Base-by-base conservation (phyloP, 1,140 invertebrate genomes). In the Aradophagus sp. region DNA sequence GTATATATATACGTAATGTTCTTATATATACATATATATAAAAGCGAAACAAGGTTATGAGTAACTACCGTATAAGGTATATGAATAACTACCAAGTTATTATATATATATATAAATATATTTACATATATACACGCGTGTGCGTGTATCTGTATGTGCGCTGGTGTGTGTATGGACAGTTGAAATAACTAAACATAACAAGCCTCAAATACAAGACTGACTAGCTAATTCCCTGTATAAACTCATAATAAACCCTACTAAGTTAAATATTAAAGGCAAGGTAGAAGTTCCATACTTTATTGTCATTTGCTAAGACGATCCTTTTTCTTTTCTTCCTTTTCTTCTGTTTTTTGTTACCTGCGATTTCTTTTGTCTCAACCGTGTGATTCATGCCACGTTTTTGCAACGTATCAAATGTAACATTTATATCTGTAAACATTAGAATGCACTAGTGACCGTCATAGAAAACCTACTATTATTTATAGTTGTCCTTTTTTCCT, bases 151-250 rank as follows among this genome's bases (percentile, higher is more conserved):
- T n/a, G n/a, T n/a, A n/a, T n/a, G n/a, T n/a, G n/a, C n/a, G n/a
- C n/a, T n/a, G n/a, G n/a, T n/a, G n/a, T n/a, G n/a, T n/a, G n/a
- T n/a, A n/a, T n/a, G n/a, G 59, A 75, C 69, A 78, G 74, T 78
- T 78, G 72, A 42, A 56, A 23, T 79, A 77, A 78, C 71, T 85
- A 84, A 72, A 85, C 74, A 81, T 81, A 83, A 84, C 75, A 80
- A 84, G 83, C 84, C 84, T 85, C 81, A 80, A 84, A 83, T 80
- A 84, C 77, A 85, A 85, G 84, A 85, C 84, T 85, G 84, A 85
- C 84, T 84, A 85, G 84, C 81, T 84, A 84, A 83, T 82, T 79
- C 78, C 79, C 74, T 80, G 69, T 82, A 77, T 82, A 83, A 81
- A 79, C 74, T 78, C 79, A 70, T 83, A 53, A 58, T 59, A 80